Conservation (phyloP, 30 jellyfish, hydroid and myxozoan species). For the Catostylus mosaicus region DNA sequence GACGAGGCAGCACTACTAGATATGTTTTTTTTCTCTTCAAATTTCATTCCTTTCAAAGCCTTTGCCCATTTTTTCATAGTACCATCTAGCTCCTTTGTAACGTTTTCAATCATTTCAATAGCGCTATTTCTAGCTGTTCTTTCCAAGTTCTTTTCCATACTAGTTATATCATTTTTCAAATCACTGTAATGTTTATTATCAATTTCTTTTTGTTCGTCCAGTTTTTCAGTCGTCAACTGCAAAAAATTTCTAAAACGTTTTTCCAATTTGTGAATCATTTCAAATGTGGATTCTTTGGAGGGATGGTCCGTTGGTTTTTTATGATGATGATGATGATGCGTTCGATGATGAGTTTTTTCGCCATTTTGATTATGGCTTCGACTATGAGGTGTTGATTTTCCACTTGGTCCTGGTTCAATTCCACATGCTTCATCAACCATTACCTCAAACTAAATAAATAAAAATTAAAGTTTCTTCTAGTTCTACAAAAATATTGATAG, state of each 20-base stretch:
- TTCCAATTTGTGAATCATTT: constrained; percentile 52
- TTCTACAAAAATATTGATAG: too few relatives aligned
- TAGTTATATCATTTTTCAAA: constrained; percentile 46
- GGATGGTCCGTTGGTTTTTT: constrained; percentile 16
- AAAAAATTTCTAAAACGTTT: constrained; percentile 51
- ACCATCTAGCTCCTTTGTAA: constrained; percentile 50
- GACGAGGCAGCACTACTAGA: constrained; percentile 64
- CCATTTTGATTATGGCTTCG: constrained; percentile 3
- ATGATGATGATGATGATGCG: constrained; percentile 5
- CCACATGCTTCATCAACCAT: constrained; percentile 45
- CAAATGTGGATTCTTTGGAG: constrained; percentile 26
- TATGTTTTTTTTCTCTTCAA: constrained; percentile 23
- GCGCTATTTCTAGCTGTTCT: constrained; percentile 53
- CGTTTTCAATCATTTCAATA: constrained; percentile 41
- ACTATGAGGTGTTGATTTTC: constrained; percentile 18
- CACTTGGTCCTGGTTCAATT: constrained; percentile 28
- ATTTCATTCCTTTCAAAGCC: constrained; percentile 4
- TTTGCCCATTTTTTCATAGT: constrained; percentile 69
- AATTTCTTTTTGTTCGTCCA: constrained; percentile 55
- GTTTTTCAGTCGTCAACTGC: constrained; percentile 58
- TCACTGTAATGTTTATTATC: constrained; percentile 59
- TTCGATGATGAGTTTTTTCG: constrained; percentile 33
- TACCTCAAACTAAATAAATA: constrained; percentile 57
- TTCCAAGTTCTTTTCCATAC: constrained; percentile 53
- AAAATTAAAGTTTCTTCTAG: too few relatives aligned